phyloP scores from a whole-genome alignment of 1,140 invertebrate species.

The Drosophila cardini region DNA sequence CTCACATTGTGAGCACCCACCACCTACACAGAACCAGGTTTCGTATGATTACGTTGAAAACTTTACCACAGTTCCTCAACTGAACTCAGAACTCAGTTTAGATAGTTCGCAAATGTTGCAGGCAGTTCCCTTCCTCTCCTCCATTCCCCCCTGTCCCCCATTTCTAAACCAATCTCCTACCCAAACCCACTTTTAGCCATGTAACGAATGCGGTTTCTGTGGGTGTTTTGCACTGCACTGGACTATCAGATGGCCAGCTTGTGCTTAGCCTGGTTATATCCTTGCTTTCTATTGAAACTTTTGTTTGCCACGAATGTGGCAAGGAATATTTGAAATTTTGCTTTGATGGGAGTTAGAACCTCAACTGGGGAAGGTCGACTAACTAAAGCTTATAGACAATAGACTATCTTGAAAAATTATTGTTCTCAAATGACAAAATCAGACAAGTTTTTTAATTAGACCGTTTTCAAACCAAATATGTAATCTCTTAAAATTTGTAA shows the following conservation, averaged over 20 bases:
- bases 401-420: too few species aligned
- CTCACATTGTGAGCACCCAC: constrained; percentile 27
- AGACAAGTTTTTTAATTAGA: too few species aligned
- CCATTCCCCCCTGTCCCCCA: not conserved
- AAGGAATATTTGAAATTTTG: constrained; percentile 75
- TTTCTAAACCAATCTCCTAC: not conserved
- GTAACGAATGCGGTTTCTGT: constrained; percentile 76
- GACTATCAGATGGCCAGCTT: constrained; percentile 17
- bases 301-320: constrained; percentile 70
- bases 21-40: constrained; percentile 69
- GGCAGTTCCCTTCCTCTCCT: constrained; percentile 19
- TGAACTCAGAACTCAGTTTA: constrained; percentile 74
- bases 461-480: too few species aligned
- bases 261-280: constrained; percentile 64
- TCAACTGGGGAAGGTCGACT: not conserved
- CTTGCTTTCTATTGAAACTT: constrained; percentile 81
- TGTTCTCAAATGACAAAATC: too few species aligned
- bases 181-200: constrained; percentile 27
- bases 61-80: constrained; percentile 82
- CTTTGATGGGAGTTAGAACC: not conserved
- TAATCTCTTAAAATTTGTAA: too few species aligned
- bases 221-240: constrained; percentile 64
- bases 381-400: too few species aligned
- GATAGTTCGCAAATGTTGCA: constrained; percentile 76
- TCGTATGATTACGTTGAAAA: constrained; percentile 81